phyloP scores from a whole-genome alignment of 2,888 invertebrate genomes.

The Eucriotettix oculatus region DNA sequence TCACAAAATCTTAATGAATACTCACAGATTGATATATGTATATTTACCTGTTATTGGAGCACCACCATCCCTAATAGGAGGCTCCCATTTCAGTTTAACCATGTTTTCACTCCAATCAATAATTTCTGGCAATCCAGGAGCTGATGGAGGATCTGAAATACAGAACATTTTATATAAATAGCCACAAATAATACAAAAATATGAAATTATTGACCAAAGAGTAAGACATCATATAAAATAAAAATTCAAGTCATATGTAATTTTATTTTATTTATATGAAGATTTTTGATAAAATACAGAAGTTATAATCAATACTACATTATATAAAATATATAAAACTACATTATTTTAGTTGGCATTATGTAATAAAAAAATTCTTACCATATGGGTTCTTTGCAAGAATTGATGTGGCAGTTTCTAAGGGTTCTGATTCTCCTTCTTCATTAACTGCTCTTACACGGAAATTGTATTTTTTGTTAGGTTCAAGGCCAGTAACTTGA shows the following conservation, averaged over 20 bases:
- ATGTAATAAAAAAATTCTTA: constrained; percentile 16
- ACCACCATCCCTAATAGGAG: constrained; percentile 76
- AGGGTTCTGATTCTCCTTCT: constrained; percentile 90
- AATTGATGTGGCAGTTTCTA: constrained; percentile 74
- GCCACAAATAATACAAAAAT: no score
- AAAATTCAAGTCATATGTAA: no score
- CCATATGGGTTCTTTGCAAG: constrained; percentile 95
- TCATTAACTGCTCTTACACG: constrained; percentile 92
- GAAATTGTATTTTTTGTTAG: constrained; percentile 94
- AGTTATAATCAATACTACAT: background rate
- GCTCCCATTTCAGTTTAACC: constrained; percentile 81
- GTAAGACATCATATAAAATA: no score
- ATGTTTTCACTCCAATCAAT: constrained; percentile 83
- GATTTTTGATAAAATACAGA: background rate
- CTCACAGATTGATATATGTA: background rate
- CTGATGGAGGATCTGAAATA: constrained; percentile 48
- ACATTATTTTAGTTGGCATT: background rate
- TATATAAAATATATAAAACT: background rate
- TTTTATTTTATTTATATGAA: background rate
- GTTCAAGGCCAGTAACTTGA: constrained; percentile 76
- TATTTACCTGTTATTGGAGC: constrained; percentile 71
- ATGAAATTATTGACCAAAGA: no score
- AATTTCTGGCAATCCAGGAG: constrained; percentile 81
- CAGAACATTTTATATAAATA: no score
- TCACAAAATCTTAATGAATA: background rate